These are phyloP conservation scores for Drosophila bunnanda DNA, from an alignment of 2,888 invertebrate genomes.

Conservation along the genomic window DNA sequence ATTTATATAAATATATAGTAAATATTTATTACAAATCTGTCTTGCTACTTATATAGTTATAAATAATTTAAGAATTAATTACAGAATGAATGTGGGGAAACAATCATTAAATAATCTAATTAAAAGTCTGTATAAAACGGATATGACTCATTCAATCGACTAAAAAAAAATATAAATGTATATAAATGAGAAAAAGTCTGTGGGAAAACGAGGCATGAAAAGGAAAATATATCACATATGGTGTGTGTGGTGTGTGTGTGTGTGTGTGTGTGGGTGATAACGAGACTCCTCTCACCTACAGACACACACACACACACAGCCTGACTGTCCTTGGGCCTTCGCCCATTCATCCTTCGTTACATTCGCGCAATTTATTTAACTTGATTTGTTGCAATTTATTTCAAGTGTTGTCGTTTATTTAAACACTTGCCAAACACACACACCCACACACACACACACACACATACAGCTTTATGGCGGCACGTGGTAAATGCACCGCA, in stretches of 20 bases:
- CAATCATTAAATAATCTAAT: not conserved
- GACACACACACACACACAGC: not conserved
- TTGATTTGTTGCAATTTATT: conserved; percentile 82
- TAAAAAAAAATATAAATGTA: not conserved
- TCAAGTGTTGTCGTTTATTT: conserved; percentile 79
- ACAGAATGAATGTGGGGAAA: not conserved
- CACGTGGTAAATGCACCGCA: conserved; percentile 62
- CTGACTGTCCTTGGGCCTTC: conserved; percentile 27
- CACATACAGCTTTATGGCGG: conserved; percentile 18
- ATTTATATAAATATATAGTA: not conserved
- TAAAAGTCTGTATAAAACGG: not conserved
- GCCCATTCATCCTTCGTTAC: conserved; percentile 53
- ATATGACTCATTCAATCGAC: not conserved
- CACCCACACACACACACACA: conserved; percentile 16
- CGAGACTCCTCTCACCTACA: conserved; percentile 8
- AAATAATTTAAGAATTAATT: not conserved
- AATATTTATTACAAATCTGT: not conserved
- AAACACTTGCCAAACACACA: conserved; percentile 62
- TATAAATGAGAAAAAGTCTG: conserved; percentile 4
- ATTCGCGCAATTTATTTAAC: conserved; percentile 78
- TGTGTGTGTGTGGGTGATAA: conserved; percentile 29
- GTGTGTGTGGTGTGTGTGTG: not conserved
- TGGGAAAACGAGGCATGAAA: conserved; percentile 2
- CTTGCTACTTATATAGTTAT: no score
- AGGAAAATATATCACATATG: not conserved